Base-by-base conservation (phyloP, 2,113 vertebrate genomes). In the Urocolius indicus region DNA sequence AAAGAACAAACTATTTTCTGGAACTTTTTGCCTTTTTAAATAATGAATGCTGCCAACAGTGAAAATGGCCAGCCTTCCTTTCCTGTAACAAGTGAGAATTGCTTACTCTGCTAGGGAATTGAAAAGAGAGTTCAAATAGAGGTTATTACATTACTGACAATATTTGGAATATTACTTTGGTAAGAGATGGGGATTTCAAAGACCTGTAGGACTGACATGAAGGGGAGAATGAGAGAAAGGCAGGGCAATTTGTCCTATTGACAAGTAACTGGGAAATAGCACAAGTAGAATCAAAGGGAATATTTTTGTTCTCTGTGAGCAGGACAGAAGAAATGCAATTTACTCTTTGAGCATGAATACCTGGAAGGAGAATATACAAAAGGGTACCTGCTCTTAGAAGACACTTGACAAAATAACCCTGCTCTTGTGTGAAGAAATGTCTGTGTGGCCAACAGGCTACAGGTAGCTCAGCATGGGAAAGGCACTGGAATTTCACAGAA, bases 371-470 rank as follows among this genome's bases (percentile, higher is more conserved):
- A 26, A 17, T 48, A 55, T 32, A 86, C 10, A 69, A 86, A 90
- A 86, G 49, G 78, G 55, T 41, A 51, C 61, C 51, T 65, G 21
- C 36, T 90, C 49, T 89, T 82, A 73, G 77, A 87, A 91, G 38
- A 23, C 32, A 75, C 71, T 94, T 95, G 84, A 89, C 21, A 88
- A 88, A 93, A 87, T 71, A 90, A 90, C 84, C 52, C 73, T 78
- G 41, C 71, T 27, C 30, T 95, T 76, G 5, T 54, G 66, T 58
- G 46, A 88, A 77, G 54, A 49, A 79, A 77, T 46, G 58, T 19
- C 14, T 58, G 49, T 48, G 22, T 48, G 91, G 26, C 10, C 76
- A 89, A 43, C 24, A 84, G 23, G 12, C 21, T 52, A 38, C 29
- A 59, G 1, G 2, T 41, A 52, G 17, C n/a, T 67, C 66, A 78